Evolutionary conservation across 2,888 invertebrate genomes (phyloP), one percentile per base, ranked within the genome.

Genomic region (Cosmopolites sordidus): DNA sequence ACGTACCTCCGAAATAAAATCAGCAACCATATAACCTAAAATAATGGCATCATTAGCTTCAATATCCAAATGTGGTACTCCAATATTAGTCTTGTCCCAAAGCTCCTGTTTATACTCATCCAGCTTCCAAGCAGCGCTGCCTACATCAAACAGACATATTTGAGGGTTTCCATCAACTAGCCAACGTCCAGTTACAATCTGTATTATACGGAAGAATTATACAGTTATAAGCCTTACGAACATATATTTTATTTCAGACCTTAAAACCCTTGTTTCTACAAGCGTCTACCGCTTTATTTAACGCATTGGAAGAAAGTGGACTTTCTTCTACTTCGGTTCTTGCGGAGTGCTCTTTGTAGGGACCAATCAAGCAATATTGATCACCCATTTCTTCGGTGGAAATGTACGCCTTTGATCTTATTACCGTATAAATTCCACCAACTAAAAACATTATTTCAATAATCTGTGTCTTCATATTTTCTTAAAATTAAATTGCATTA

Each of bases 131-230:
- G 95, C 91, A 0, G 89, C 96, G 0, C 94, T 93, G 1, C 94
- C 92, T 69, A 99, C 91, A 73, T 99, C 99, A 77, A 99, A 97
- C 2, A 99, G 79, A 48, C 99, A 86, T 38, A 99, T 88, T 74
- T 95, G 95, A 0, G 99, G 99, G 77, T 96, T 98, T n/a, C 99
- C 99, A 69, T 99, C 99, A 1, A 99, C 99, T 43, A 99, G 75
- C 99, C 99, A 99, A 1, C 96, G 87, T n/a, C 99, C 99, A 27
- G 92, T 94, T 68, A 91, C 86, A 8, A 95, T 79, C 89, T 91
- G 67, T 16, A 40, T 40, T 4, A 16, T 40, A 40, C 2, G 15
- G 3, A 40, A 9, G 3, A 40, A 40, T 16, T 6, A 16, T 40
- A 14, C 9, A 6, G 15, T 40, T 40, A 16, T 6, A 40, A 16